phyloP scores from a whole-genome alignment of 2,797 vertebrate genomes.

The Chrysocyon brachyurus region DNA sequence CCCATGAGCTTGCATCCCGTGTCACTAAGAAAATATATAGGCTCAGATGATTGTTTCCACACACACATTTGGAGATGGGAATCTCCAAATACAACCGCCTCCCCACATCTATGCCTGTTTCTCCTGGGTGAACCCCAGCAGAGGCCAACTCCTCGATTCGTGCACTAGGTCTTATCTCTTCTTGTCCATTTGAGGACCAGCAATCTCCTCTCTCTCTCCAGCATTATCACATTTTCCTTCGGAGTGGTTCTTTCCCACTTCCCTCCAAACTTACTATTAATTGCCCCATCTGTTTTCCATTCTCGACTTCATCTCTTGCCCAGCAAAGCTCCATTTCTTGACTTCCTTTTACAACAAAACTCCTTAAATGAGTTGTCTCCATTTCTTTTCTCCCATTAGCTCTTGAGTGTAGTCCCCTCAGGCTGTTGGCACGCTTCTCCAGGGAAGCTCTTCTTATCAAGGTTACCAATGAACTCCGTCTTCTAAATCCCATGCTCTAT shows the following conservation, averaged over 20 bases:
- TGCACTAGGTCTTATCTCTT: background rate
- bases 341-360: conserved; percentile 8
- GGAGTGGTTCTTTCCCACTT: background rate
- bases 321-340: background rate
- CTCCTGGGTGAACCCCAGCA: background rate
- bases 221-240: background rate
- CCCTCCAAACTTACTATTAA: background rate
- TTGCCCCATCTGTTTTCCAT: background rate
- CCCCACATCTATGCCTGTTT: background rate
- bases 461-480: background rate
- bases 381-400: background rate
- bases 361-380: background rate
- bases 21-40: background rate
- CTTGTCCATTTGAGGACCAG: background rate
- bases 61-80: no score
- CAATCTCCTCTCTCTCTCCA: background rate
- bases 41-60: background rate
- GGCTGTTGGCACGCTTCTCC: background rate
- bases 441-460: background rate
- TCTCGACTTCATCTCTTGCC: background rate
- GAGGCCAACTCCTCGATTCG: background rate
- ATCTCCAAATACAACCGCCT: background rate
- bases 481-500: background rate
- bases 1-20: background rate
- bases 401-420: background rate